Evolutionary conservation across 2,113 vertebrate genomes (phyloP), one percentile per base, ranked within the genome.

Genomic region (Rallus limicola): DNA sequence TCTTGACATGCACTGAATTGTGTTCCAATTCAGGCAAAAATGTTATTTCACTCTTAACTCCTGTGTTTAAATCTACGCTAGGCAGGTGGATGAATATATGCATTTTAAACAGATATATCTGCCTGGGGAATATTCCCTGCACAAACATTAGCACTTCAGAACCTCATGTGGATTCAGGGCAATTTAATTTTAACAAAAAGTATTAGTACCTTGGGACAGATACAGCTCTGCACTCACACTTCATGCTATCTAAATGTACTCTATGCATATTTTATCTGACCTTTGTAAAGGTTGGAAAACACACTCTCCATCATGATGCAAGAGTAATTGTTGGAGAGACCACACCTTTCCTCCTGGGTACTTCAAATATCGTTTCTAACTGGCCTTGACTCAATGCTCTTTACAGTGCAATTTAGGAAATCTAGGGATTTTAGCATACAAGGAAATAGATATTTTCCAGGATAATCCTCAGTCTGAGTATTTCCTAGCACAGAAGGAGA

Each of bases 181-280:
- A 95, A 93, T 94, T 94, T 96, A 95, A 83, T 95, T 92, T 96
- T 94, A 60, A 26, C 64, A 83, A 56, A 48, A 94, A 83, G 33
- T 95, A 94, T 96, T 91, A 92, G 52, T 81, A 88, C 48, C 90
- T 88, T 93, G 90, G 88, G 95, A 95, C 46, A 93, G 60, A 92
- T 86, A 74, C 10, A 58, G 64, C 21, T 82, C 60, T 74, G 63
- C 33, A 34, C 56, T 94, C 60, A 70, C 46, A 56, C 67, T 79
- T 92, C 74, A 78, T 52, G 68, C 60, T 90, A 23, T 64, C 79
- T 89, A 88, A 95, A 86, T 70, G 75, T 92, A 82, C 71, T 85
- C 64, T 42, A 33, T 92, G 88, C 82, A 88, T 94, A 96, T 94
- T 96, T 96, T 77, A 95, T 71, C 71, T 95, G 94, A 94, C 90